Base-by-base conservation (phyloP, 2,888 invertebrate genomes). In the Notodonta ziczac region DNA sequence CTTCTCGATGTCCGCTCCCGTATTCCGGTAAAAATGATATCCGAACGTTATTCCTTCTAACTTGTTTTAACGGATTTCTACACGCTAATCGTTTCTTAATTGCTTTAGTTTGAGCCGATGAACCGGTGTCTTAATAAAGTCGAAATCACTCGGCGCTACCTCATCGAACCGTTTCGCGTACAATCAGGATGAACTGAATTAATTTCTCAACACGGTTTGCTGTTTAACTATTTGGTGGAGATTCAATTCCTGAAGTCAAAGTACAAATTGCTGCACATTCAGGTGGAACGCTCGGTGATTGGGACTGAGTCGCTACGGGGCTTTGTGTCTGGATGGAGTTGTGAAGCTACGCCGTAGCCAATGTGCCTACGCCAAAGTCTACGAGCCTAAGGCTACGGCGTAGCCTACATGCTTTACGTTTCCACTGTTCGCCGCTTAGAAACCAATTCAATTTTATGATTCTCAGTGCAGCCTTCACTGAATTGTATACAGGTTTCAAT, bases 1-100 rank as follows among this genome's bases (percentile, higher is more conserved):
- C 87, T 86, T 86, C 85, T 85, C 85, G 86, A 86, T 87, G 86
- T 84, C 85, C 86, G 82, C 83, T 82, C 82, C 80, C 80, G 79
- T 80, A 81, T 82, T 81, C 80, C 77, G 69, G 78, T 73, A 76
- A 78, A 82, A 84, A 85, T 81, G 78, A 85, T 83, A 81, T 78
- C 75, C 67, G 68, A 73, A 66, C 70, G 74, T 73, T 73, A 73
- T 61, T 59, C 58, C 56, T 70, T 66, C 70, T 65, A 69, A 70
- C 71, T 65, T 57, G 61, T 59, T 70, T 65, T 66, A 73, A 71
- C 63, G 70, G 61, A 62, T 70, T 73, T 63, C 62, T 65, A 73
- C 62, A 67, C 59, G 57, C 56, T 63, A 65, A 73, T 55, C 60
- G 69, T 60, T 67, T 67, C 61, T 64, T 69, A 76, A 76, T 77